Evolutionary conservation across 2,113 vertebrate genomes (phyloP), one percentile per base, ranked within the genome.

Genomic region (Meleagris gallopavo): DNA sequence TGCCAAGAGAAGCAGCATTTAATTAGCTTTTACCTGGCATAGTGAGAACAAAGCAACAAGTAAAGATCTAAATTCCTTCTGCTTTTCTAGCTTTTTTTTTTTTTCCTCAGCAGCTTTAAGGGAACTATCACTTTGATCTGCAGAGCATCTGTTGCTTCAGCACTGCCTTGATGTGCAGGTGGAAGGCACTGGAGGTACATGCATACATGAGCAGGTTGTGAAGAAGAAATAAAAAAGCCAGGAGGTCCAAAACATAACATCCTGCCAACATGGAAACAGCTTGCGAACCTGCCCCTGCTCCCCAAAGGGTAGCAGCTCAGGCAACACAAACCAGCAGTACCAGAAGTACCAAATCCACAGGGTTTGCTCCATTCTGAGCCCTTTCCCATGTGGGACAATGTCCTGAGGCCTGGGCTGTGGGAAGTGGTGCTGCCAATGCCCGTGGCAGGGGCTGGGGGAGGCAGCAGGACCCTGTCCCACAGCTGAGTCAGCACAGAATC

Each of bases 61-160:
- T 43, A 32, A 81, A 90, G 89, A 95, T 74, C 70, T 84, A 94
- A 94, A 88, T 54, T 54, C 52, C 52, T 54, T 70, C 79, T 81
- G 79, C 71, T 92, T n/a, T 60, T 64, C 17, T n/a, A 29, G 19
- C 36, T 50, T 18, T 50, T 50, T 24, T 46, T 46, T 46, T 48
- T 48, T 48, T 24, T 24, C 5, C 11, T 6, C 25, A 66, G 57
- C 55, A 46, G 83, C 64, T 32, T 21, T 25, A 76, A 86, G 58
- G 69, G 34, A 89, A 85, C 5, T 5, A 17, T 2, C 5, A 8
- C 61, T 88, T 71, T 73, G 88, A 91, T 87, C 90, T 61, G 73
- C 77, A 72, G 57, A 65, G 4, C 71, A 73, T 29, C 69, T 86
- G 81, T 4, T 67, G 82, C 60, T 77, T 3, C 78, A 50, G 74